phyloP scores from a whole-genome alignment of 2,888 invertebrate genomes.

The Thera obeliscata region DNA sequence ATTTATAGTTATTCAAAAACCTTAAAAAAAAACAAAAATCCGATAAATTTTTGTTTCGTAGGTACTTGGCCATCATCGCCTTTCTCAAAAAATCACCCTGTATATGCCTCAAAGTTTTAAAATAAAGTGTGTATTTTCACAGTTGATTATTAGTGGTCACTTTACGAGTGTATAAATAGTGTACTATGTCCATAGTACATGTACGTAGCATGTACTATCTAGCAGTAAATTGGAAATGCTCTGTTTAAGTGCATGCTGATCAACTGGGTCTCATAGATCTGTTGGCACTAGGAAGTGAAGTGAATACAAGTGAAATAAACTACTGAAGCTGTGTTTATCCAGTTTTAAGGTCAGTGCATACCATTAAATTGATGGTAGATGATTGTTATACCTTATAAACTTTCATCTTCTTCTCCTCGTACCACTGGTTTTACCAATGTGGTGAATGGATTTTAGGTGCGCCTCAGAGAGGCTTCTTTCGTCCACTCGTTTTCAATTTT shows the following conservation, averaged over 20 bases:
- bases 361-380: too few relatives aligned
- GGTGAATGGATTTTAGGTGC: too few relatives aligned
- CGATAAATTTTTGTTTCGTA: too few relatives aligned
- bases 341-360: not conserved
- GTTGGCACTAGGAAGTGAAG: not conserved
- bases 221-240: constrained; percentile 6
- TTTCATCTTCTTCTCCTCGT: too few relatives aligned
- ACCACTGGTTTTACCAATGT: too few relatives aligned
- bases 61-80: too few relatives aligned
- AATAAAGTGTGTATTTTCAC: not conserved
- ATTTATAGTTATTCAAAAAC: too few relatives aligned
- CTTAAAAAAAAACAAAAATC: too few relatives aligned
- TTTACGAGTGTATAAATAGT: constrained; percentile 7
- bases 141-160: constrained; percentile 1
- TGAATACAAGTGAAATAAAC: not conserved
- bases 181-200: not conserved
- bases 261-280: not conserved
- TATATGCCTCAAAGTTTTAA: not conserved
- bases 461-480: too few relatives aligned
- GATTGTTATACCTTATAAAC: too few relatives aligned
- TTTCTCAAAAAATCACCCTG: too few relatives aligned
- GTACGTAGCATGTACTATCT: not conserved
- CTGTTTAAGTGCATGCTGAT: constrained; percentile 3
- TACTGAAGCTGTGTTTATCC: not conserved
- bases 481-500: too few relatives aligned